Evolutionary conservation across 2,797 vertebrate species (phyloP), one percentile per base, ranked within the genome.

Genomic region (Euphonia xanthogaster): DNA sequence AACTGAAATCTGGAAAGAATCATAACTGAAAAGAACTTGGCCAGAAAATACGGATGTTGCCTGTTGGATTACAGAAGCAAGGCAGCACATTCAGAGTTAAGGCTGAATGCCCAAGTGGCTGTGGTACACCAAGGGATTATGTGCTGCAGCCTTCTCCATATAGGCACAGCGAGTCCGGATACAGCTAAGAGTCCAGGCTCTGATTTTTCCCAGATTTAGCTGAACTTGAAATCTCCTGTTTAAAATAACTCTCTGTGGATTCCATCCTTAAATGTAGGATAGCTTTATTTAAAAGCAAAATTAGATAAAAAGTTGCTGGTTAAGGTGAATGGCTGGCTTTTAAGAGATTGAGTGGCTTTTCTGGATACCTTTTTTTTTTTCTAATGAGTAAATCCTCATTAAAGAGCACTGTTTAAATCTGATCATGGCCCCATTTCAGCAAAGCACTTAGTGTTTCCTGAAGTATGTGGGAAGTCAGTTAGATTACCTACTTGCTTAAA

Each of bases 361-460:
- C 55, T 95, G 79, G 85, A 94, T 70, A 53, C 21, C 66, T 86
- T 94, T 88, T 55, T 88, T 37, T 58, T 53, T 75, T 94, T 75
- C 44, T 78, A 73, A 91, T 33, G 37, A 84, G 62, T 63, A 95
- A 95, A 93, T 93, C 82, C 82, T 88, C 66, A 73, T 91, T 94
- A 93, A 84, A 66, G 66, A 71, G 50, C 85, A 47, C 76, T 82
- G 58, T 72, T 91, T 86, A 84, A 94, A 86, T 84, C 66, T 94
- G 82, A 91, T 93, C 44, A 12, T 94, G 91, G 82, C 82, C 68
- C 40, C 61, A 20, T 93, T 96, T 96, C 94, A 95, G 86, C 70
- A 92, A 44, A 96, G 94, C 83, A 92, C 80, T 96, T 90, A 63
- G 58, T 0, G 2, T 79, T 68, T 66, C 82, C 86, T 90, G 82